phyloP scores from a whole-genome alignment of 2,113 vertebrate genomes.

The Rutilus rutilus region DNA sequence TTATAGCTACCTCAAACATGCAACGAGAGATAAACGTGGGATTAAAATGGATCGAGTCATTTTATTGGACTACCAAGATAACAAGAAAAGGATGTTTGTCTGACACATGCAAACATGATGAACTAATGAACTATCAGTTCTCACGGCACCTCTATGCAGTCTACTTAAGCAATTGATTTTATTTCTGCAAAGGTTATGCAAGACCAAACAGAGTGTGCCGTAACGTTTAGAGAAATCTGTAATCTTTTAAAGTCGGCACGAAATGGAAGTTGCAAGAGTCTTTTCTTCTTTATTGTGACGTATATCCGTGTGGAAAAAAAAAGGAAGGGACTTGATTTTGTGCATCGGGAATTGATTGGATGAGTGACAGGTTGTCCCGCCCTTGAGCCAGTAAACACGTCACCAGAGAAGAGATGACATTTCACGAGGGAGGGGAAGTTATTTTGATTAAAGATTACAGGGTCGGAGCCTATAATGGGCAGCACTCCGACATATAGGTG shows the following conservation, averaged over 20 bases:
- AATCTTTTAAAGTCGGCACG: not conserved
- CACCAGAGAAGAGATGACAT: too few species aligned
- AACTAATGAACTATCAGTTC: not conserved
- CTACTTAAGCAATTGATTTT: not conserved
- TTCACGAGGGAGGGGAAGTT: too few species aligned
- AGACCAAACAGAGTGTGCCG: not conserved
- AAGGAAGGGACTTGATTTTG: too few species aligned
- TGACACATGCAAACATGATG: not conserved
- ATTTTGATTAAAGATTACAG: too few species aligned
- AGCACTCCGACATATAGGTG: too few species aligned
- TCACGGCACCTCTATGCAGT: not conserved
- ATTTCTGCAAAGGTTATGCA: not conserved
- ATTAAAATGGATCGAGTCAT: not conserved
- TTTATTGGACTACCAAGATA: slow-evolving; percentile 13
- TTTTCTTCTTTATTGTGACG: too few species aligned
- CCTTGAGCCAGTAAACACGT: too few species aligned
- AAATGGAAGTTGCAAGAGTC: too few species aligned
- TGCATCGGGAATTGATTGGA: too few species aligned
- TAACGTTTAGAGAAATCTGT: not conserved
- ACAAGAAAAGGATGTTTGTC: not conserved
- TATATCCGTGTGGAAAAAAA: too few species aligned
- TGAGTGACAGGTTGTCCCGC: too few species aligned
- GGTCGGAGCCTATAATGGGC: too few species aligned
- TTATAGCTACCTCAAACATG: not conserved
- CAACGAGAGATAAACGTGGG: not conserved